Conservation (phyloP, 2,888 invertebrate genomes). For the Cheilosia grossa region DNA sequence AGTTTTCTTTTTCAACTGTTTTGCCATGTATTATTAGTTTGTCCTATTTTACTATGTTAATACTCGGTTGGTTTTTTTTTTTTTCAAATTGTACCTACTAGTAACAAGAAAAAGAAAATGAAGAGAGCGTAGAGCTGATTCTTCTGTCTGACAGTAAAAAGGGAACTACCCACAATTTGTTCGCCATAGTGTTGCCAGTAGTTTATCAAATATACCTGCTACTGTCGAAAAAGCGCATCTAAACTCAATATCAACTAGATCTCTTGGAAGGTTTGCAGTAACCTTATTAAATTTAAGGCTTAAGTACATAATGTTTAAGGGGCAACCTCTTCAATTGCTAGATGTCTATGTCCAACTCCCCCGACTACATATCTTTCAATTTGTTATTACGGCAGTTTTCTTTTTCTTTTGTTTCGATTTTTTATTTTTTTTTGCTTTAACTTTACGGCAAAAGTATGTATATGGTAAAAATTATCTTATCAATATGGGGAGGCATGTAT, state of each 20-base stretch:
- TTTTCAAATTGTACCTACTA: too few species aligned
- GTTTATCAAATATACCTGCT: too few species aligned
- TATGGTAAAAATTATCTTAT: conserved; percentile 69
- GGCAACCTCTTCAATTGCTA: not conserved
- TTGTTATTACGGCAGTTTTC: conserved; percentile 33
- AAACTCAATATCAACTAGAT: not conserved
- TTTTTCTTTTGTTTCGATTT: conserved; percentile 1
- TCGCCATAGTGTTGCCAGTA: too few species aligned
- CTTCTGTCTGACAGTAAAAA: too few species aligned
- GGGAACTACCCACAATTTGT: too few species aligned
- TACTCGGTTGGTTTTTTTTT: too few species aligned
- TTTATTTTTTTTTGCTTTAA: conserved; percentile 11
- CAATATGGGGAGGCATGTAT: conserved; percentile 59
- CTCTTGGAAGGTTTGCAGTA: not conserved
- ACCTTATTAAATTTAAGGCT: not conserved
- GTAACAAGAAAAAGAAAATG: too few species aligned
- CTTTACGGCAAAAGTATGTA: conserved; percentile 16
- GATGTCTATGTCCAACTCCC: not conserved
- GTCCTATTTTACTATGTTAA: too few species aligned
- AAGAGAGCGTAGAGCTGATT: too few species aligned
- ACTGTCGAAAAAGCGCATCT: too few species aligned
- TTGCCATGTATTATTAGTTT: too few species aligned
- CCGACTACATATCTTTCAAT: conserved; percentile 11
- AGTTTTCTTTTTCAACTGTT: too few species aligned
- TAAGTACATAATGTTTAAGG: not conserved